Evolutionary conservation across 2,888 invertebrate species (phyloP), one percentile per base, ranked within the genome.

Genomic region (Cremastinae sp.): DNA sequence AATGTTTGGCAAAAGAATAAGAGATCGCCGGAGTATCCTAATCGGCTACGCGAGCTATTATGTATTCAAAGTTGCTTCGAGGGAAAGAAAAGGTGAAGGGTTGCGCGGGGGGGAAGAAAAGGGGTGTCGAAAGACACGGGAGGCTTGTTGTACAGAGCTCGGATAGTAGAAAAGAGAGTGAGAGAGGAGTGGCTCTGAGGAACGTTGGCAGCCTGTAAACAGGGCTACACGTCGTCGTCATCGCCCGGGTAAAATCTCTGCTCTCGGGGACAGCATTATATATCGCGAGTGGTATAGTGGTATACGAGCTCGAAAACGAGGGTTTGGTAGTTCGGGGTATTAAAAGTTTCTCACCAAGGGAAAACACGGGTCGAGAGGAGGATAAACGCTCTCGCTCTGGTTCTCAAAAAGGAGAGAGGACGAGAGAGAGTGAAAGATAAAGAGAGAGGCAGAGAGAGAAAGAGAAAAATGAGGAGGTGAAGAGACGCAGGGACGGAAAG

Each of bases 31-130:
- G 80, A 81, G 79, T n/a, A 81, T 77, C 80, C 83, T 83, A 81
- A 84, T 83, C 81, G 84, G 59, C 80, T 80, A 79, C 81, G 80
- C 79, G 81, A 80, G 81, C 82, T 82, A 83, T 83, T 83, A 83
- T 81, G 83, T 83, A 84, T 83, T 81, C 82, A 83, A 84, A 84
- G 79, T 84, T 83, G 83, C 81, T 28, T 74, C 16, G 47, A 72
- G 76, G 61, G 75, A 53, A 18, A 65, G 56, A 77, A 79, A 79
- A 79, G 77, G 56, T 56, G 70, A 74, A 74, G 51, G 64, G 75
- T 74, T 64, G 68, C 45, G 55, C 61, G 74, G 56, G 47, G 43
- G 72, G 72, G 22, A 35, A 75, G 53, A 77, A 64, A 59, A 74
- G 41, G 12, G 41, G 47, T 69, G 59, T 58, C 39, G 78, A 80